phyloP scores from a whole-genome alignment of 2,797 vertebrate genomes.

The Apodemus agrarius region DNA sequence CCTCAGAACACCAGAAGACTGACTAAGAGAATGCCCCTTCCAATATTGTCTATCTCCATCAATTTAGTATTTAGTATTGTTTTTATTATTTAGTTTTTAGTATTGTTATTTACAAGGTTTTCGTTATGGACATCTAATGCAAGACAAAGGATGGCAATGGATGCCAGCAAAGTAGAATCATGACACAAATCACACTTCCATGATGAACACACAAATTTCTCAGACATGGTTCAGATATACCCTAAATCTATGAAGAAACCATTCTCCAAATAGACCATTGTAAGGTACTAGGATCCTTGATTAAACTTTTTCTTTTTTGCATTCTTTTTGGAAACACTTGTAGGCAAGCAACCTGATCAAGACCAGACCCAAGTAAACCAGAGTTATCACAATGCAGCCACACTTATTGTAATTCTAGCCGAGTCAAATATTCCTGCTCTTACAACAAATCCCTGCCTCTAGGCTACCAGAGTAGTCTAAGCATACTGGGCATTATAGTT shows the following conservation, averaged over 20 bases:
- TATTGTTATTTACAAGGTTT: neutral
- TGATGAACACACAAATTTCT: neutral
- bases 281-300: neutral
- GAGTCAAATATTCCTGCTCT: neutral
- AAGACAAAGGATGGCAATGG: conserved; percentile 14
- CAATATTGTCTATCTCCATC: neutral
- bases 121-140: conserved; percentile 1
- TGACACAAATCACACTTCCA: neutral
- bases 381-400: neutral
- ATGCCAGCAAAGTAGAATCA: neutral
- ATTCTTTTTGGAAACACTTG: neutral
- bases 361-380: neutral
- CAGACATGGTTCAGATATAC: rapidly evolving
- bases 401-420: neutral
- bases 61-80: neutral
- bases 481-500: neutral
- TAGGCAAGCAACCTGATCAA: neutral
- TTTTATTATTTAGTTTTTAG: neutral
- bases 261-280: neutral
- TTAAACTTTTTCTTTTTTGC: conserved; percentile 23
- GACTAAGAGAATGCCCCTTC: neutral
- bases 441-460: neutral
- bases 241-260: neutral
- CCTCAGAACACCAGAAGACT: neutral
- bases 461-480: neutral